phyloP scores from a whole-genome alignment of 2,797 vertebrate species.

The Enteromius paludinosus region DNA sequence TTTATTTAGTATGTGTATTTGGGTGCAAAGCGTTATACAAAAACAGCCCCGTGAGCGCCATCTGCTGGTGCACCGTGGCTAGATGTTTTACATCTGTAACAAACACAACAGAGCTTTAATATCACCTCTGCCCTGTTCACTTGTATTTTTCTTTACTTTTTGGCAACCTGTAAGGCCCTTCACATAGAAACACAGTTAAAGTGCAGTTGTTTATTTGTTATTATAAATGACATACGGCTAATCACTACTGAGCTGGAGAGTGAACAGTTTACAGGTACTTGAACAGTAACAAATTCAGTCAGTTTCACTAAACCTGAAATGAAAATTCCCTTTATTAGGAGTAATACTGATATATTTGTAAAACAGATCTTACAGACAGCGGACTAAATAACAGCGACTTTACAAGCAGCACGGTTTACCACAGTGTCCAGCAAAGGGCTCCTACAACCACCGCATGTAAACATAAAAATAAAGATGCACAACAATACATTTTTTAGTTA shows the following conservation, averaged over 20 bases:
- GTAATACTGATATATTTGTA: neutral
- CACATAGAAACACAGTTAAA: neutral
- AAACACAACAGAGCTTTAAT: neutral
- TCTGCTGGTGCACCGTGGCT: constrained; percentile 28
- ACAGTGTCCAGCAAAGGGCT: constrained; percentile 23
- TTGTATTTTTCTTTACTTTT: too few species aligned
- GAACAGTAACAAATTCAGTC: neutral
- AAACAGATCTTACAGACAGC: neutral
- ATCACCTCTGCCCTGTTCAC: neutral
- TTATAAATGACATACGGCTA: neutral
- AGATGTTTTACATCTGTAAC: constrained; percentile 6
- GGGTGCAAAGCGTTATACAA: constrained; percentile 44
- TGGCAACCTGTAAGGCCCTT: neutral
- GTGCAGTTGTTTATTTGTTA: neutral
- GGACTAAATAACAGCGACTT: neutral
- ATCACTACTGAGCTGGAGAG: neutral
- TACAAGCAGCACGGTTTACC: neutral
- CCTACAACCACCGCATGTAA: neutral
- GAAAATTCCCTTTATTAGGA: constrained; percentile 32
- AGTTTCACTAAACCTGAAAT: neutral
- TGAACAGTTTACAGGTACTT: neutral
- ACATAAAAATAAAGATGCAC: neutral
- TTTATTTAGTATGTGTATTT: constrained; percentile 35
- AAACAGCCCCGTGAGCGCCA: constrained; percentile 48
- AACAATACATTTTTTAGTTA: neutral